These are phyloP conservation scores for Telmatochromis bifrenatus DNA, from an alignment of 2,113 vertebrate species.

Conservation along the genomic window DNA sequence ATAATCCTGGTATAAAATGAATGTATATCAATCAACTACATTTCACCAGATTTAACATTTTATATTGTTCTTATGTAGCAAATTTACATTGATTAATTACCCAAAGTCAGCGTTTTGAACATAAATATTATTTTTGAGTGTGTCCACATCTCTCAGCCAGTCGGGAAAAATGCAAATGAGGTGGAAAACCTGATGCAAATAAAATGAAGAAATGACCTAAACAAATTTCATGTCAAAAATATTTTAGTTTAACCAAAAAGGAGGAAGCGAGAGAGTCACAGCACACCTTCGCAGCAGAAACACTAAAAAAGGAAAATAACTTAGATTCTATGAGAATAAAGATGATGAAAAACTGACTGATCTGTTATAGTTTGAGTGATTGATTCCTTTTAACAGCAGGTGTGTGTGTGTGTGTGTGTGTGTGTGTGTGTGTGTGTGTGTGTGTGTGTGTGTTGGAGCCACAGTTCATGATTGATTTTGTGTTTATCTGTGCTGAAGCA, in stretches of 20 bases:
- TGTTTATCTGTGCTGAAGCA: too few species aligned
- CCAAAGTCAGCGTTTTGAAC: fast-evolving
- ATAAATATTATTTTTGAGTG: fast-evolving
- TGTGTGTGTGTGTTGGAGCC: too few species aligned
- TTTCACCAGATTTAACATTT: background rate
- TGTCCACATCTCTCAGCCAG: background rate
- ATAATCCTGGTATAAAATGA: background rate
- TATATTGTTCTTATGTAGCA: background rate
- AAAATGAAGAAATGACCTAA: fast-evolving
- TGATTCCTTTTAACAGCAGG: background rate
- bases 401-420: background rate
- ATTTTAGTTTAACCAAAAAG: fast-evolving
- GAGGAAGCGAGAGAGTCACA: background rate
- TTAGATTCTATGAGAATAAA: background rate
- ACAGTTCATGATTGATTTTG: too few species aligned
- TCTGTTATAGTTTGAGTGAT: background rate
- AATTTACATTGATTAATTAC: fast-evolving
- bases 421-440: too few species aligned
- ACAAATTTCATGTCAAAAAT: fast-evolving
- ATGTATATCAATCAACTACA: background rate
- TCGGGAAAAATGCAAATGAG: background rate
- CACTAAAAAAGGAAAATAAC: fast-evolving
- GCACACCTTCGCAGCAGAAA: background rate
- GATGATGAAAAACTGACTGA: background rate
- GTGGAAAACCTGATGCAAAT: fast-evolving